Percentiles rank a stretch among this genome's conserved stretches.
These are phyloP conservation scores for Phrynocephalus vlangalii DNA, from an alignment of 2,797 vertebrate species.

Conservation along the genomic window DNA sequence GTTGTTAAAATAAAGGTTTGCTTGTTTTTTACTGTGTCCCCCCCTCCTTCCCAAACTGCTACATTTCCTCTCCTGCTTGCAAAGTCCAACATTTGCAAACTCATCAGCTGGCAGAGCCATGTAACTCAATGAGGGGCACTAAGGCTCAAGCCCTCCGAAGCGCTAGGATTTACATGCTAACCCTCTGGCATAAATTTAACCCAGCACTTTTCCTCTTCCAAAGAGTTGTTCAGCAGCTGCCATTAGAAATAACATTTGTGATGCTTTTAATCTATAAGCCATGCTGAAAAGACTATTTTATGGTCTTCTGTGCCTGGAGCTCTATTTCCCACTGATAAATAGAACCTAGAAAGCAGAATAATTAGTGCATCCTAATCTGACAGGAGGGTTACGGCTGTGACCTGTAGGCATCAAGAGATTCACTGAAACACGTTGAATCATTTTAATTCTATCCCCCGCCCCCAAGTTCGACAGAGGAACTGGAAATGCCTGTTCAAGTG, in stretches of 20 bases:
- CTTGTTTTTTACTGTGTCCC: neutral
- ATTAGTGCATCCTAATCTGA: conserved; percentile 29
- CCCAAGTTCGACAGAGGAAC: conserved; percentile 14
- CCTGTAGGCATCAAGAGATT: neutral
- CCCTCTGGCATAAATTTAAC: conserved; percentile 29
- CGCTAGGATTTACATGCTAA: rapidly evolving
- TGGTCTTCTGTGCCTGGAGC: conserved; percentile 37
- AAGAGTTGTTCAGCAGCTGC: conserved; percentile 31
- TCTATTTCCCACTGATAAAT: conserved; percentile 20
- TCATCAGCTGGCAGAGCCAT: neutral
- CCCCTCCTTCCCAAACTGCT: neutral
- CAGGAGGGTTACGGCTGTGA: conserved; percentile 10
- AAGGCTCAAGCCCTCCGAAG: neutral
- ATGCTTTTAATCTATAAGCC: conserved; percentile 39
- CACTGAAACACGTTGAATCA: conserved; percentile 14
- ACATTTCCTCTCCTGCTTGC: neutral
- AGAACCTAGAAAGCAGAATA: conserved; percentile 44
- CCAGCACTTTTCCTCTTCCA: neutral
- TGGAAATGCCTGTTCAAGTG: conserved; percentile 13
- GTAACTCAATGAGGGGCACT: neutral
- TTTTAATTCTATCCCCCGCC: conserved; percentile 17
- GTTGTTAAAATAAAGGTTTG: too few relatives aligned
- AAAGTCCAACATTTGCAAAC: conserved; percentile 47
- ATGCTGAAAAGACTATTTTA: conserved; percentile 15
- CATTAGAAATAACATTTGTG: conserved; percentile 17